Percentiles rank a stretch among this genome's conserved stretches.
Conservation (phyloP, 2,888 invertebrate genomes). For the Neoitamus cyanurus region DNA sequence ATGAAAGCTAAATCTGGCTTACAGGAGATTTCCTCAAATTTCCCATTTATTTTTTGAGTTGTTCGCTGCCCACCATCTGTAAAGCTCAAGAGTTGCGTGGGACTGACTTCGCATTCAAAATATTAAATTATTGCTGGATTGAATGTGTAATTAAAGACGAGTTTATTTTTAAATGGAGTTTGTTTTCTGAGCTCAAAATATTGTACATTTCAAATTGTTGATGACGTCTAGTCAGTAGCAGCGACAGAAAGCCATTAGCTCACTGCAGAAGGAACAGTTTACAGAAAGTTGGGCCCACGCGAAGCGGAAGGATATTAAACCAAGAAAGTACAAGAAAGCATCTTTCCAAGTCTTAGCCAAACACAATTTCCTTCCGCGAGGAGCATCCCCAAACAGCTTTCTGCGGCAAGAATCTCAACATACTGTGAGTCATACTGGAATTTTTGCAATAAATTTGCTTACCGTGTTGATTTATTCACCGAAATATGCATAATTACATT, state of each 20-base stretch:
- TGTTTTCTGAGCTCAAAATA: not conserved
- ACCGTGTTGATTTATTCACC: conserved; percentile 10
- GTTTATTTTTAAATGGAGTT: not conserved
- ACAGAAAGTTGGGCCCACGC: not conserved
- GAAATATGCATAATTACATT: conserved; percentile 21
- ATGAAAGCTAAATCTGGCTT: not conserved
- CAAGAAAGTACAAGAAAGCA: not conserved
- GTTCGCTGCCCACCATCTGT: not conserved
- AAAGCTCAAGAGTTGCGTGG: not conserved
- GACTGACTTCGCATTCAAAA: not conserved
- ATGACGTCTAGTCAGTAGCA: not conserved
- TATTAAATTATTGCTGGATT: not conserved
- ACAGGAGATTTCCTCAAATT: not conserved
- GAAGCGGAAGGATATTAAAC: not conserved
- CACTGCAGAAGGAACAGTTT: not conserved
- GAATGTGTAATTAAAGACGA: not conserved
- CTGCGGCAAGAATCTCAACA: not conserved
- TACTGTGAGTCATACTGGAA: not conserved
- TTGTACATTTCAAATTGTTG: not conserved
- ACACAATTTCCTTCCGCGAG: not conserved
- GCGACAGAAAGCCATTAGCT: not conserved
- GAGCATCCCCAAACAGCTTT: not conserved
- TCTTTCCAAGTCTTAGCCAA: not conserved
- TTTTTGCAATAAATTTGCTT: not conserved
- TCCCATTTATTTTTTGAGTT: too few relatives aligned